Conservation (phyloP, 2,888 invertebrate species). For the Imbricaverruca yamaguchii region DNA sequence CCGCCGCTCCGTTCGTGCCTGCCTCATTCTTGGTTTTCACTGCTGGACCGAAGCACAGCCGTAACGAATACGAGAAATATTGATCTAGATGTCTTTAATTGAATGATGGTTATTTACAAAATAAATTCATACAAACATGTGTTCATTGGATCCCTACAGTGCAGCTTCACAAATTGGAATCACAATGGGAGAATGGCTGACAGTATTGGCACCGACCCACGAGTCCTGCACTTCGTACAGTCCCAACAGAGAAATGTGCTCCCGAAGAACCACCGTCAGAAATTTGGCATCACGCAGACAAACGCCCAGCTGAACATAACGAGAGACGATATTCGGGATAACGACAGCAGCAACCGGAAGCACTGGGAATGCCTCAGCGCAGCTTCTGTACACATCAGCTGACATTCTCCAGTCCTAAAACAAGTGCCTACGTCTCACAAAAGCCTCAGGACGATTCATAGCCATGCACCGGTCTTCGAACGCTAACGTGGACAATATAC, state of each 20-base stretch:
- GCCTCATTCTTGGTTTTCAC: too few relatives aligned
- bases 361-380: neutral
- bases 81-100: conserved; percentile 19
- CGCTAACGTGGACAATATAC: neutral
- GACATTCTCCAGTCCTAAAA: neutral
- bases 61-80: neutral
- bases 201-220: neutral
- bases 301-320: too few relatives aligned
- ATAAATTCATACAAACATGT: conserved; percentile 16
- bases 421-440: neutral
- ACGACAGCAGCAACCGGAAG: neutral
- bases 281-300: too few relatives aligned
- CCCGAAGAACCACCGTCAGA: too few relatives aligned
- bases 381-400: neutral
- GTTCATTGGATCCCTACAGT: neutral
- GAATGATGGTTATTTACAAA: conserved; percentile 18
- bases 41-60: too few relatives aligned
- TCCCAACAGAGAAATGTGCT: too few relatives aligned
- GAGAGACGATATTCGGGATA: too few relatives aligned
- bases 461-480: neutral
- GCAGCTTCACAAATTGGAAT: neutral
- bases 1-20: too few relatives aligned
- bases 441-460: neutral
- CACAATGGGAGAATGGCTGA: conserved; percentile 4
- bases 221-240: neutral